Evolutionary conservation across 2,113 vertebrate species (phyloP).

Genomic region (Eupsittula cactorum): DNA sequence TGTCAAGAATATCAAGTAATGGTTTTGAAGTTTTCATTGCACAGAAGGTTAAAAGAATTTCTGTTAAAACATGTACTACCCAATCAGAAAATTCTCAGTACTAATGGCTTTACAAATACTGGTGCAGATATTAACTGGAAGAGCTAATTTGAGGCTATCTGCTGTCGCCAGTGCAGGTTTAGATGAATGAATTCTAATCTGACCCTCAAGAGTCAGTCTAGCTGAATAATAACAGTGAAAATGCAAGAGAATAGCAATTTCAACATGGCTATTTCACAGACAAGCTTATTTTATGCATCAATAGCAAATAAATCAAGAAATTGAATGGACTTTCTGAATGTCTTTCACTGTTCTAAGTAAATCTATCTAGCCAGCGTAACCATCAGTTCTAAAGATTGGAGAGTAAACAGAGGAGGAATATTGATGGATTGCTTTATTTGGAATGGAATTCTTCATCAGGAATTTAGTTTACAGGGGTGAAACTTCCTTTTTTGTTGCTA

Average conservation of each 20-base stretch:
- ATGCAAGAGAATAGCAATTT: conserved; percentile 83
- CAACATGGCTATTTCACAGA: conserved; percentile 80
- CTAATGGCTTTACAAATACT: conserved; percentile 40
- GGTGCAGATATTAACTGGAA: conserved; percentile 67
- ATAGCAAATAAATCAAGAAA: conserved; percentile 83
- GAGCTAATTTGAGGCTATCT: conserved; percentile 63
- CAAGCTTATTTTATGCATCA: conserved; percentile 85
- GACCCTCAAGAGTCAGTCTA: conserved; percentile 78
- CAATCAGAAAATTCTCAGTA: neutral
- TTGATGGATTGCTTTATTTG: conserved; percentile 80
- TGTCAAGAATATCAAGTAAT: conserved; percentile 7
- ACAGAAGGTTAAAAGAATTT: conserved; percentile 38
- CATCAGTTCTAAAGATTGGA: conserved; percentile 72
- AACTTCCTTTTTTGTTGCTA: conserved; percentile 40
- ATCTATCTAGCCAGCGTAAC: conserved; percentile 74
- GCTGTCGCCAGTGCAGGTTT: conserved; percentile 63
- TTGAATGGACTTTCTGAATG: conserved; percentile 80
- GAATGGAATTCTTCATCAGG: conserved; percentile 64
- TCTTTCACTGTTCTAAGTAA: conserved; percentile 79
- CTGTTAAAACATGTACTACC: conserved; percentile 17
- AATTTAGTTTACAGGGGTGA: conserved; percentile 52
- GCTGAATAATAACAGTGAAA: conserved; percentile 83
- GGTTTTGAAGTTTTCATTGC: conserved; percentile 38
- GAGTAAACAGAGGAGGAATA: conserved; percentile 75
- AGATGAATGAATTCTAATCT: conserved; percentile 82